Evolutionary conservation across 2,113 vertebrate genomes (phyloP).

Genomic region (Carassius carassius): DNA sequence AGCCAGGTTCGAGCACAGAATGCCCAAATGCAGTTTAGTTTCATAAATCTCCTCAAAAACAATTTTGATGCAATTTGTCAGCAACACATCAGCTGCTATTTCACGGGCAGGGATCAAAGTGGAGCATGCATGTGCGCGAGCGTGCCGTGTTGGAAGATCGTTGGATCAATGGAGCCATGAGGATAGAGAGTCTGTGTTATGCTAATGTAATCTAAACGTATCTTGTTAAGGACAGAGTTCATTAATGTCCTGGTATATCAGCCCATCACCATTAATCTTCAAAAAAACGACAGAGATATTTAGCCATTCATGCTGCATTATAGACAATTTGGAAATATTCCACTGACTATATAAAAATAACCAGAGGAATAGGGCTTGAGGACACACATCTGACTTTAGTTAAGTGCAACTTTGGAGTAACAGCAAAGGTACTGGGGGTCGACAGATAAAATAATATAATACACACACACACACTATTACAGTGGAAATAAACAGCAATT

Average conservation of each 20-base stretch:
- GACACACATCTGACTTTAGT: not conserved
- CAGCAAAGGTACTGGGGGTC: not conserved
- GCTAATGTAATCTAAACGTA: conserved; percentile 64
- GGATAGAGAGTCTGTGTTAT: conserved; percentile 56
- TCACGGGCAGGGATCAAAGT: conserved; percentile 16
- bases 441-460: too few species aligned
- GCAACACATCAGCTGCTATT: conserved; percentile 11
- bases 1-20: conserved; percentile 10
- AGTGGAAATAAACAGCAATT: too few species aligned
- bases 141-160: not conserved
- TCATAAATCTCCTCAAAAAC: conserved; percentile 26
- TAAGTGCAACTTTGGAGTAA: not conserved
- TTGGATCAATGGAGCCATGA: not conserved
- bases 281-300: not conserved
- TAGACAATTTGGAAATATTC: not conserved
- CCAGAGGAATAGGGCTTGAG: not conserved
- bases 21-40: conserved; percentile 16
- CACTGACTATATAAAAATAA: not conserved
- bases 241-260: conserved; percentile 45
- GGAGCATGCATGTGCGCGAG: not conserved
- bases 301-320: not conserved
- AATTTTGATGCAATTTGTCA: conserved; percentile 28
- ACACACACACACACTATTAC: too few species aligned
- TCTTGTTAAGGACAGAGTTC: conserved; percentile 56
- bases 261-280: conserved; percentile 36